These are phyloP conservation scores for Protonibea diacanthus DNA, from an alignment of 2,797 vertebrate species.

Conservation along the genomic window DNA sequence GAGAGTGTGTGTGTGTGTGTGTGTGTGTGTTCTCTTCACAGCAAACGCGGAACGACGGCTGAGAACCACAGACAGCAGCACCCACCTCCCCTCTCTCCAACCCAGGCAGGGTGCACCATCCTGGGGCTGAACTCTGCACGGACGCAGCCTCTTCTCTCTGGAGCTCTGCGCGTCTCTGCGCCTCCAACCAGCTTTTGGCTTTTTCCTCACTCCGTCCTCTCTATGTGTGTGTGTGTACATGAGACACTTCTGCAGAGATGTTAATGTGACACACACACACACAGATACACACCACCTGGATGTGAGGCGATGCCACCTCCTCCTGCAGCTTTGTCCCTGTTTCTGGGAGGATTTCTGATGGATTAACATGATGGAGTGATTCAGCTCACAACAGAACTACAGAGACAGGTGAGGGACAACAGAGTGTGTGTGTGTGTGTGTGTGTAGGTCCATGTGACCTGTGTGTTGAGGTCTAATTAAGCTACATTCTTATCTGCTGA, in stretches of 20 bases:
- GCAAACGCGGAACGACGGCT: background rate
- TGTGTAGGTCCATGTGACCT: constrained; percentile 54
- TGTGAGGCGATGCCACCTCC: constrained; percentile 26
- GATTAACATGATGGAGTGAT: constrained; percentile 57
- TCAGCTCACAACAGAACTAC: background rate
- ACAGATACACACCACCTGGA: constrained; percentile 25
- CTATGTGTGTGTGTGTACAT: background rate
- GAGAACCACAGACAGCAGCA: constrained; percentile 5
- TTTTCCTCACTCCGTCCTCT: background rate
- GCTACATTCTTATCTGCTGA: constrained; percentile 60
- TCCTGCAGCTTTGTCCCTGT: constrained; percentile 21
- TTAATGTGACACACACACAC: constrained; percentile 14
- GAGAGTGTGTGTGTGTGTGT: too few relatives aligned
- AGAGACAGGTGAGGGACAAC: constrained; percentile 54
- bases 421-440: background rate
- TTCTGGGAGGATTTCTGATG: constrained; percentile 57
- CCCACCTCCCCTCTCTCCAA: background rate
- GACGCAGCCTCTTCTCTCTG: constrained; percentile 5
- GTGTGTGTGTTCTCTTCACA: background rate
- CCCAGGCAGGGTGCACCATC: constrained; percentile 31
- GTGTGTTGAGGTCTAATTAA: constrained; percentile 54
- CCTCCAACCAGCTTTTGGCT: background rate
- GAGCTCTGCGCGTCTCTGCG: constrained; percentile 2
- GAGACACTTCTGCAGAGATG: constrained; percentile 28
- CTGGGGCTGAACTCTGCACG: constrained; percentile 2